A percentile compares a stretch with the other conserved stretches of the same genome.
Evolutionary conservation across 2,888 invertebrate genomes (phyloP).

Genomic region (Exocentrus adspersus): DNA sequence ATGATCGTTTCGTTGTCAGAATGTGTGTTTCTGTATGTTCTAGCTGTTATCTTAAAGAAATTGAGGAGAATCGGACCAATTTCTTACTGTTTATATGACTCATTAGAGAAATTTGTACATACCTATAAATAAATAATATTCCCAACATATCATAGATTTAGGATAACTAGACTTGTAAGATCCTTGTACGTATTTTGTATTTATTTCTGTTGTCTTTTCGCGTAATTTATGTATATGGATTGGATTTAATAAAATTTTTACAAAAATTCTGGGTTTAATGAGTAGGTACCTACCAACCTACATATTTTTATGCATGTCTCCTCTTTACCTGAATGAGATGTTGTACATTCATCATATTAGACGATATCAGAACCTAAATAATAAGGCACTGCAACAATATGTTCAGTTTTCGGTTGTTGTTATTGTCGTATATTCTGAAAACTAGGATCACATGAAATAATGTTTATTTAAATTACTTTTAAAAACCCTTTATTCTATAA

Average conservation of each 20-base stretch:
- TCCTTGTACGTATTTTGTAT: slow-evolving; percentile 30
- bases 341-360: too few relatives aligned
- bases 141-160: slow-evolving; percentile 53
- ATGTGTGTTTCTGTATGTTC: slow-evolving; percentile 6
- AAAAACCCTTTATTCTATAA: too few relatives aligned
- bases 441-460: too few relatives aligned
- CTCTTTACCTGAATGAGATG: too few relatives aligned
- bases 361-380: too few relatives aligned
- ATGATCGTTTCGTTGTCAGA: slow-evolving; percentile 25
- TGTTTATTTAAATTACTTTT: too few relatives aligned
- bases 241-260: slow-evolving; percentile 45
- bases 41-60: slow-evolving; percentile 43
- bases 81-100: slow-evolving; percentile 60
- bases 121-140: slow-evolving; percentile 41
- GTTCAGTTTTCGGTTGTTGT: too few relatives aligned
- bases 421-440: too few relatives aligned
- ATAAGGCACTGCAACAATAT: too few relatives aligned
- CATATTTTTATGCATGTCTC: neutral
- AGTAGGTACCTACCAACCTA: too few relatives aligned
- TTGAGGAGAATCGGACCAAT: slow-evolving; percentile 61
- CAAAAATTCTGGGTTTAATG: neutral
- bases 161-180: slow-evolving; percentile 36
- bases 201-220: slow-evolving; percentile 37
- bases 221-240: slow-evolving; percentile 42
- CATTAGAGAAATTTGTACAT: slow-evolving; percentile 44